Conservation (phyloP, 2,113 vertebrate species). For the Etheostoma spectabile region DNA sequence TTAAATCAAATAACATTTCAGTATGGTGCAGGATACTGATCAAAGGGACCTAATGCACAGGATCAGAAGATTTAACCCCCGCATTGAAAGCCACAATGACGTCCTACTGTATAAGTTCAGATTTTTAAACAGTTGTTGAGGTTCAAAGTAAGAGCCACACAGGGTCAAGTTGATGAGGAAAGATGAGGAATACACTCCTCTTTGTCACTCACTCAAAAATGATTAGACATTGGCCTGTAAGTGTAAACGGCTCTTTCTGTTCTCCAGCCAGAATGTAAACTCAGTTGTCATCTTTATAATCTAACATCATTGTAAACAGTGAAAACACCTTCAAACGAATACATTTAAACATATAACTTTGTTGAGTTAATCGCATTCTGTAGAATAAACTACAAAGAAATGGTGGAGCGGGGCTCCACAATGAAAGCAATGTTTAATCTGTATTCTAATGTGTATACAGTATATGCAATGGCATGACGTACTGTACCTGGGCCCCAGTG, state of each 20-base stretch:
- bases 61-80: not conserved
- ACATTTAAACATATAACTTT: constrained; percentile 48
- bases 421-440: constrained; percentile 47
- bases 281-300: constrained; percentile 28
- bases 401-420: not conserved
- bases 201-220: constrained; percentile 36
- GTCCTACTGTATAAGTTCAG: constrained; percentile 19
- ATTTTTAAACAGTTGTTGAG: constrained; percentile 27
- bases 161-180: constrained; percentile 20
- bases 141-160: constrained; percentile 33
- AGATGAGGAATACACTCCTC: constrained; percentile 19
- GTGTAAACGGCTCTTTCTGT: constrained; percentile 35
- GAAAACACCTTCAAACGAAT: constrained; percentile 44
- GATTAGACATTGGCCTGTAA: constrained; percentile 5
- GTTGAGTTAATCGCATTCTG: constrained; percentile 33
- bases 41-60: constrained; percentile 6
- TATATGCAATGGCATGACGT: constrained; percentile 27
- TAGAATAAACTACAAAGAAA: constrained; percentile 27
- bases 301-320: constrained; percentile 29
- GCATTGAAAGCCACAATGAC: constrained; percentile 22
- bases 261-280: constrained; percentile 52
- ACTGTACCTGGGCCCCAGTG: constrained; percentile 44
- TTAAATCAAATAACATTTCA: not conserved
- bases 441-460: constrained; percentile 25
- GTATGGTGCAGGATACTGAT: not conserved